phyloP scores from a whole-genome alignment of 2,888 invertebrate genomes.

The Thereva unica region DNA sequence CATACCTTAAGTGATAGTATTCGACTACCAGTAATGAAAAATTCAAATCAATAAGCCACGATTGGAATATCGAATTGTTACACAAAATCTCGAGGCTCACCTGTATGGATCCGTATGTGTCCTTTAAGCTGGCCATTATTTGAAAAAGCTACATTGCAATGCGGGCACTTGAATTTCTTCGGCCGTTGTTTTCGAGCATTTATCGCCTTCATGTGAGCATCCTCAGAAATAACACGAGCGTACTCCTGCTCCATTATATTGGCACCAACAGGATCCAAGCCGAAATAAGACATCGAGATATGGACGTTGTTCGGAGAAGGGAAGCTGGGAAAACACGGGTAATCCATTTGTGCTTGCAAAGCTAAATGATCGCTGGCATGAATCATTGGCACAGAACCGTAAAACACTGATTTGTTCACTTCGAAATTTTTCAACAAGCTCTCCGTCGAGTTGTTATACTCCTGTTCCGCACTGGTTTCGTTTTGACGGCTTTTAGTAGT shows the following conservation, averaged over 20 bases:
- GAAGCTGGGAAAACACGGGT: too few relatives aligned
- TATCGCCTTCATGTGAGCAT: conserved; percentile 69
- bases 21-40: conserved; percentile 1
- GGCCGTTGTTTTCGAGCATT: conserved; percentile 78
- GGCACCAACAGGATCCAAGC: conserved; percentile 53
- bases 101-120: conserved; percentile 89
- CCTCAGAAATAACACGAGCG: conserved; percentile 70
- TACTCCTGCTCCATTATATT: conserved; percentile 71
- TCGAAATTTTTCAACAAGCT: too few relatives aligned
- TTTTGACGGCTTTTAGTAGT: conserved; percentile 56
- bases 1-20: neutral
- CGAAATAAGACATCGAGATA: conserved; percentile 44
- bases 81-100: conserved; percentile 55
- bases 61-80: neutral
- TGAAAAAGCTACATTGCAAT: conserved; percentile 89
- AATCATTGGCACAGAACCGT: too few relatives aligned
- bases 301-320: too few relatives aligned
- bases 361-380: too few relatives aligned
- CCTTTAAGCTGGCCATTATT: conserved; percentile 92
- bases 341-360: too few relatives aligned
- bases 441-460: neutral
- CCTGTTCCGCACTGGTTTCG: neutral
- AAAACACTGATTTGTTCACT: too few relatives aligned
- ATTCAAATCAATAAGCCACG: neutral
- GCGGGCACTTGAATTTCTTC: conserved; percentile 88